Percentiles rank a stretch among this genome's conserved stretches.
These are phyloP conservation scores for Rousettus madagascariensis DNA, from an alignment of 2,797 vertebrate genomes.

Conservation along the genomic window DNA sequence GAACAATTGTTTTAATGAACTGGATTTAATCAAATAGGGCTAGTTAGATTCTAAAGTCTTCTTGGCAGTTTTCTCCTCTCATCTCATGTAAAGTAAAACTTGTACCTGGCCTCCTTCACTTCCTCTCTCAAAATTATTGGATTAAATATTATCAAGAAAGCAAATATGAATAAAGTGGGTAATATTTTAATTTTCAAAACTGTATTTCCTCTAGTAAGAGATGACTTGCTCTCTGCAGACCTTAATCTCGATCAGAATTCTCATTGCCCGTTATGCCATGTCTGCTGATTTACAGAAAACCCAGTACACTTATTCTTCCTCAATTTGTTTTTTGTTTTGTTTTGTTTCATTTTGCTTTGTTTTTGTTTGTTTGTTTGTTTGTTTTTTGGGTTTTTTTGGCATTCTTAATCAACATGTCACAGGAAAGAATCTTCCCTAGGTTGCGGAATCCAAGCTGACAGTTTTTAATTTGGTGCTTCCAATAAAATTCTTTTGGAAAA, in stretches of 20 bases:
- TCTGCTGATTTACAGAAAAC: slow-evolving; percentile 25
- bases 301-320: not conserved
- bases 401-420: slow-evolving; percentile 22
- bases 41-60: not conserved
- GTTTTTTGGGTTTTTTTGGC: too few relatives aligned
- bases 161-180: not conserved
- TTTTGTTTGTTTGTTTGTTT: too few relatives aligned
- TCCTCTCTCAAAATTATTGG: not conserved
- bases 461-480: slow-evolving; percentile 53
- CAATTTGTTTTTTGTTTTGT: slow-evolving; percentile 17
- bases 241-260: not conserved
- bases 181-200: not conserved
- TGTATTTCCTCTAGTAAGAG: not conserved
- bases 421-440: slow-evolving; percentile 22
- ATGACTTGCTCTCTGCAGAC: not conserved
- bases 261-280: not conserved
- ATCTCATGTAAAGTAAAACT: not conserved
- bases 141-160: not conserved
- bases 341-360: too few relatives aligned
- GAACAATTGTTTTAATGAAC: not conserved
- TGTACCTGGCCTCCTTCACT: not conserved
- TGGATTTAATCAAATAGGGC: not conserved
- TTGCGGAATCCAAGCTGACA: slow-evolving; percentile 45
- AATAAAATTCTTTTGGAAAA: slow-evolving; percentile 62
- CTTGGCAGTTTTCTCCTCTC: not conserved